Percentiles rank a stretch among this genome's conserved stretches.
These are phyloP conservation scores for Leptinotarsa rubiginosa DNA, from an alignment of 2,888 invertebrate species.

Conservation along the genomic window DNA sequence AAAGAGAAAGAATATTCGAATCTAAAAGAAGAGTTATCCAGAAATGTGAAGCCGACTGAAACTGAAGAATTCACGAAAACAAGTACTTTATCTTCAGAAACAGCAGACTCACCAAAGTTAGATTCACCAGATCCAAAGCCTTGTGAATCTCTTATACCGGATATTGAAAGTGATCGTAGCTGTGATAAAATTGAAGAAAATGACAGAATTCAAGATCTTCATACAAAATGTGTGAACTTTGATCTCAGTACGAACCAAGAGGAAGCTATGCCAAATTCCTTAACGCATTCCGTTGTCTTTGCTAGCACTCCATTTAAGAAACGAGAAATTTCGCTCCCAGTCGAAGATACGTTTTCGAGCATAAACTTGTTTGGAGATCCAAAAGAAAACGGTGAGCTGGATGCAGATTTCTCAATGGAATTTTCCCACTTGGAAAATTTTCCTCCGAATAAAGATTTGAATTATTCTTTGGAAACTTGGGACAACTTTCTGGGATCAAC, in stretches of 20 bases:
- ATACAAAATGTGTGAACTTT: slow-evolving; percentile 47
- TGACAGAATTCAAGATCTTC: not conserved
- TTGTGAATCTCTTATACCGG: not conserved
- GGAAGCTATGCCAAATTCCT: slow-evolving; percentile 57
- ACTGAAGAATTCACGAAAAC: too few species aligned
- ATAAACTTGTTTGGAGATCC: slow-evolving; percentile 47
- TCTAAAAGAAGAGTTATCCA: too few species aligned
- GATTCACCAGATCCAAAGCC: not conserved
- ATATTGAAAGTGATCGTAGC: not conserved
- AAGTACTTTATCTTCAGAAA: too few species aligned
- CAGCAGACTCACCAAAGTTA: too few species aligned
- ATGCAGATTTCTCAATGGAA: slow-evolving; percentile 45
- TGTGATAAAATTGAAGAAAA: slow-evolving; percentile 11
- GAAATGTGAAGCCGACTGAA: too few species aligned
- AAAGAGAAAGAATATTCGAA: too few species aligned
- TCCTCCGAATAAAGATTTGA: slow-evolving; percentile 47
- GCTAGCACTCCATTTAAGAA: slow-evolving; percentile 54
- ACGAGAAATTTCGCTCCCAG: slow-evolving; percentile 37
- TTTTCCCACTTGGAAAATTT: slow-evolving; percentile 4
- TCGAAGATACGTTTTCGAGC: slow-evolving; percentile 46
- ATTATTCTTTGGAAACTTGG: slow-evolving; percentile 66
- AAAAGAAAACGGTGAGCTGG: slow-evolving; percentile 57
- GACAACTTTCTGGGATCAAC: slow-evolving; percentile 64
- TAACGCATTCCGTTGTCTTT: slow-evolving; percentile 57
- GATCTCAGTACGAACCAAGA: slow-evolving; percentile 60